Percentiles rank a stretch among this genome's conserved stretches.
These are phyloP conservation scores for Talpa occidentalis DNA, from an alignment of 2,113 vertebrate genomes.

Conservation along the genomic window DNA sequence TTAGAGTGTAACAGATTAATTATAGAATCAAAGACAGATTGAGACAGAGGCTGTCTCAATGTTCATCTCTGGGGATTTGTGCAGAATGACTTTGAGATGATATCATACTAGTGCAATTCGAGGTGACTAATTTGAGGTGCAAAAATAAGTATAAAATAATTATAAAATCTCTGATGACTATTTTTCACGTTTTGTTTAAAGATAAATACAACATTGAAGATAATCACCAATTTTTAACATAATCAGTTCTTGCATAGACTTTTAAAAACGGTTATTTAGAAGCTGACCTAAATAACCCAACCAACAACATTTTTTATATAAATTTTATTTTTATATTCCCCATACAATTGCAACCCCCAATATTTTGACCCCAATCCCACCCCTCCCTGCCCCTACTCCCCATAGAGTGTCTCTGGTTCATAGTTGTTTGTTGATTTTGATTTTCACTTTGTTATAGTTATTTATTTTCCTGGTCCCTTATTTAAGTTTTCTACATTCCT, in stretches of 20 bases:
- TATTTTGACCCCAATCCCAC: no score
- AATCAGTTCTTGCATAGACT: neutral
- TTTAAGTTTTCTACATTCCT: no score
- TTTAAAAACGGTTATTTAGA: neutral
- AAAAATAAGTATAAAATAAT: neutral
- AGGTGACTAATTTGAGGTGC: neutral
- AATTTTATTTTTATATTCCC: no score
- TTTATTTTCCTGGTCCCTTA: no score
- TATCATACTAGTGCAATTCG: no score
- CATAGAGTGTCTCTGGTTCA: no score
- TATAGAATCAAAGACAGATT: neutral
- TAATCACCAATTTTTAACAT: neutral
- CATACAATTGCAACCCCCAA: no score
- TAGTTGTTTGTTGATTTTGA: no score
- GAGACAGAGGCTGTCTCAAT: neutral
- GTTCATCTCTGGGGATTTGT: neutral
- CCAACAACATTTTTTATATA: neutral
- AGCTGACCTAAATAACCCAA: neutral
- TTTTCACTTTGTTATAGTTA: no score
- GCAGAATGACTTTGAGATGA: neutral
- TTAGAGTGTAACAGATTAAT: rapidly evolving
- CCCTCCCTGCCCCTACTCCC: no score
- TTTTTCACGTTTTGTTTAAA: neutral
- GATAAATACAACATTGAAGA: neutral
- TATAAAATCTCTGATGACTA: neutral